Base-by-base conservation (phyloP, 2,113 vertebrate genomes). In the Antechinus flavipes region DNA sequence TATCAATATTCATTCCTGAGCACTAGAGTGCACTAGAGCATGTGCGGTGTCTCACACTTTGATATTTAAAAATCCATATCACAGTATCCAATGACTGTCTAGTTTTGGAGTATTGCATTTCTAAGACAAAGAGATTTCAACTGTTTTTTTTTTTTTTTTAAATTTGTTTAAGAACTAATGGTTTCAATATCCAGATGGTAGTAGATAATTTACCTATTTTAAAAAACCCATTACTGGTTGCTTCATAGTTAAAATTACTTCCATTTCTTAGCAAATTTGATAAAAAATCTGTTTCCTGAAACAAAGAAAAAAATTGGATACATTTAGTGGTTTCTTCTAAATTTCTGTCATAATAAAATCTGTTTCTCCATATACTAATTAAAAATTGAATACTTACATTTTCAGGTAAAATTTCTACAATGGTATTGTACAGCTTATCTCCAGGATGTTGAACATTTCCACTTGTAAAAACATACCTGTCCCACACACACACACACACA, bases 351-450 rank as follows among this genome's bases (percentile, higher is more conserved):
- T 4, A 30, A 3, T 47, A 94, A 90, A 47, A 0, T 96, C 14
- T 95, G 26, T 49, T 94, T 27, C 91, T 54, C 27, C 54, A 10
- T 91, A 42, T 61, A 27, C 92, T 93, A 10, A 5, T 16, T 49
- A 95, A 47, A 27, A 96, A 95, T 54, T 54, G 2, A 96, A 95
- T 91, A 99, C 99, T 99, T 98, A 99, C 99, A 54, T 98, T 94
- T 96, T 95, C 97, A 93, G 99, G 98, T 91, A 99, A 97, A 47
- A 99, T 99, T 95, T 99, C 99, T 95, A 99, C 99, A 0, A 99
- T 99, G 27, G 99, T 99, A 97, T 99, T 99, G 96, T 98, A 97
- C 46, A 99, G 98, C 97, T 98, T 97, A 96, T 99, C 99, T 92
- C 96, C 97, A 54, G 98, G 98, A 9, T 98, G 98, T 84, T 99